Conservation (phyloP, 1,140 invertebrate genomes). For the Teleopsis dalmanni region DNA sequence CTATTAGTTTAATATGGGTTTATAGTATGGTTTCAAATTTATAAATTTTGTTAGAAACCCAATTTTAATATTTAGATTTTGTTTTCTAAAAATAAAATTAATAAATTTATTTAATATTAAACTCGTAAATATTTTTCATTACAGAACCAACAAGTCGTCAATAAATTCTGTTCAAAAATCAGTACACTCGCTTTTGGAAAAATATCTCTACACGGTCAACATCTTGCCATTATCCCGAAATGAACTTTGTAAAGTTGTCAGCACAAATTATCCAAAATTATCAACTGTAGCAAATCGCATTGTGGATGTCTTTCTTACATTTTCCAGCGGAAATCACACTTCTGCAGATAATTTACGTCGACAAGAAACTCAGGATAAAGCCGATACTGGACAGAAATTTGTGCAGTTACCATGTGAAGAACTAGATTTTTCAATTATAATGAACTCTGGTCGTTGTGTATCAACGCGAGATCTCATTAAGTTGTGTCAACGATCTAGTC, state of each 20-base stretch:
- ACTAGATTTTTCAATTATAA: constrained; percentile 15
- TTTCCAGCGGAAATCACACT: constrained; percentile 61
- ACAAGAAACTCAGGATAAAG: constrained; percentile 28
- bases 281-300: constrained; percentile 69
- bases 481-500: constrained; percentile 73
- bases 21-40: no score
- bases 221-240: constrained; percentile 67
- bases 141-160: constrained; percentile 50
- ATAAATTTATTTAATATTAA: not conserved
- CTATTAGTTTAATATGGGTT: no score
- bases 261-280: constrained; percentile 63
- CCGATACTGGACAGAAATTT: constrained; percentile 30
- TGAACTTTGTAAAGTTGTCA: constrained; percentile 64
- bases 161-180: constrained; percentile 51
- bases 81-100: no score
- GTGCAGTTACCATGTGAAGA: constrained; percentile 32
- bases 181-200: constrained; percentile 61
- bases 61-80: constrained; percentile 11
- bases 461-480: constrained; percentile 88
- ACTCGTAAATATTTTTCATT: constrained; percentile 21
- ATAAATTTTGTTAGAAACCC: no score
- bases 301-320: constrained; percentile 75
- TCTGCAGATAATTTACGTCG: constrained; percentile 44
- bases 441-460: constrained; percentile 52
- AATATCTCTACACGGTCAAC: constrained; percentile 73